phyloP scores from a whole-genome alignment of 2,113 vertebrate genomes.

The Stomatorhinus ivindoensis region DNA sequence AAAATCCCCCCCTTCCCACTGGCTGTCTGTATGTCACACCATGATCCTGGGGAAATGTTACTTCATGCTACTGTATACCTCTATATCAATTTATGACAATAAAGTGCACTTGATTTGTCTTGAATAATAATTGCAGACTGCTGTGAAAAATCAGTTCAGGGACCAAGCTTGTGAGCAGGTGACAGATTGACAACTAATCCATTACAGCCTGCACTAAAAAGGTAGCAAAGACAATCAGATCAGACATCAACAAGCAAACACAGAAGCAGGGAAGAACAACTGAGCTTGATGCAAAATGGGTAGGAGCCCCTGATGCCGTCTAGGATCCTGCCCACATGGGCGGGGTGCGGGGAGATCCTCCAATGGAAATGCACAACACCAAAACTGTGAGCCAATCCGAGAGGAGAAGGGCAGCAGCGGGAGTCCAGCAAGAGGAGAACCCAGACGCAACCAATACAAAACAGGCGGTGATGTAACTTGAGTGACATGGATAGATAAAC shows the following conservation, averaged over 20 bases:
- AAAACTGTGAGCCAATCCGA: not conserved
- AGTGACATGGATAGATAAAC: not conserved
- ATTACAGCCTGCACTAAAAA: not conserved
- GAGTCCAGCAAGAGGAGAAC: not conserved
- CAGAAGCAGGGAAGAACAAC: not conserved
- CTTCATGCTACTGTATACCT: not conserved
- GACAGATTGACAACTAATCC: not conserved
- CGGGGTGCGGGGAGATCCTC: not conserved
- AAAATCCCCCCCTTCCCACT: not conserved
- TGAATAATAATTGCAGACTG: not conserved
- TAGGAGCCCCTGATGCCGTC: not conserved
- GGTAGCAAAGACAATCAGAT: not conserved
- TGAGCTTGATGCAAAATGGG: not conserved
- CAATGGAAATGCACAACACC: not conserved
- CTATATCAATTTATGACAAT: not conserved
- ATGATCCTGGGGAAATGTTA: not conserved
- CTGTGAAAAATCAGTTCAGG: not conserved
- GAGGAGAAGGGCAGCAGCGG: not conserved
- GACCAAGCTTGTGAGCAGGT: not conserved
- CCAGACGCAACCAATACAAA: not conserved
- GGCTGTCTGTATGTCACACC: not conserved
- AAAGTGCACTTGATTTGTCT: not conserved
- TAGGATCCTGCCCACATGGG: not conserved
- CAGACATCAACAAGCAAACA: not conserved
- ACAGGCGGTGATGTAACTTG: not conserved